Conservation (phyloP, 1,140 invertebrate genomes). For the Scaptodrosophila lebanonensis region DNA sequence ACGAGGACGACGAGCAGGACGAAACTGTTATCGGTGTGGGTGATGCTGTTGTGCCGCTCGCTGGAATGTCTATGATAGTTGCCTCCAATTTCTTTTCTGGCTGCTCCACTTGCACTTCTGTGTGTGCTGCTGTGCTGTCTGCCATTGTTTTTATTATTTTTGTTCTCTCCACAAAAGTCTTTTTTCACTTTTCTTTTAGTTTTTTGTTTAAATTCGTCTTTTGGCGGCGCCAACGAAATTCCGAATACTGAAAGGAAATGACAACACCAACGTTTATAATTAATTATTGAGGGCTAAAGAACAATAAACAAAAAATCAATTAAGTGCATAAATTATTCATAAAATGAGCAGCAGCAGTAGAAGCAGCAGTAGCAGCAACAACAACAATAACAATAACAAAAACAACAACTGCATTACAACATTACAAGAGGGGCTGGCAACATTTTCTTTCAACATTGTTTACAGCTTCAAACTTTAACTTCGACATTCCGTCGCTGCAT, state of each 20-base stretch:
- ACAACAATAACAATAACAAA: slow-evolving; percentile 20
- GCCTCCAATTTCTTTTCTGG: slow-evolving; percentile 13
- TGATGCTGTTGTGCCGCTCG: slow-evolving; percentile 21
- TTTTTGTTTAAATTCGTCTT: background rate
- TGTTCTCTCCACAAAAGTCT: slow-evolving; percentile 37
- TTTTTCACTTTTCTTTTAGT: slow-evolving; percentile 13
- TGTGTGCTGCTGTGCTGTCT: slow-evolving; percentile 38
- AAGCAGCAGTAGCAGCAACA: no score
- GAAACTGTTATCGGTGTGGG: slow-evolving; percentile 10
- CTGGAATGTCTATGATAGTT: slow-evolving; percentile 75
- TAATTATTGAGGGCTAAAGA: slow-evolving; percentile 53
- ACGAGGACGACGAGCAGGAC: slow-evolving; percentile 29
- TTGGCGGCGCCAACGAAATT: slow-evolving; percentile 9
- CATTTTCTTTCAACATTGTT: no score
- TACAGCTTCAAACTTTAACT: no score
- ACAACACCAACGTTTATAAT: slow-evolving; percentile 49
- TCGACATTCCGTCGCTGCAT: no score
- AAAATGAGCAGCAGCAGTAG: slow-evolving; percentile 40
- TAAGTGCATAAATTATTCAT: slow-evolving; percentile 73
- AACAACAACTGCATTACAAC: slow-evolving; percentile 21
- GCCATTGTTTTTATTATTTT: slow-evolving; percentile 4
- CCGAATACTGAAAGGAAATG: slow-evolving; percentile 7
- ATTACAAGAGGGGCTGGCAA: slow-evolving; percentile 5
- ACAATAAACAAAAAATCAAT: slow-evolving; percentile 71
- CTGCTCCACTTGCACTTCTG: slow-evolving; percentile 49